These are phyloP conservation scores for Leptodactylus fuscus DNA, from an alignment of 2,113 vertebrate genomes.

Conservation along the genomic window DNA sequence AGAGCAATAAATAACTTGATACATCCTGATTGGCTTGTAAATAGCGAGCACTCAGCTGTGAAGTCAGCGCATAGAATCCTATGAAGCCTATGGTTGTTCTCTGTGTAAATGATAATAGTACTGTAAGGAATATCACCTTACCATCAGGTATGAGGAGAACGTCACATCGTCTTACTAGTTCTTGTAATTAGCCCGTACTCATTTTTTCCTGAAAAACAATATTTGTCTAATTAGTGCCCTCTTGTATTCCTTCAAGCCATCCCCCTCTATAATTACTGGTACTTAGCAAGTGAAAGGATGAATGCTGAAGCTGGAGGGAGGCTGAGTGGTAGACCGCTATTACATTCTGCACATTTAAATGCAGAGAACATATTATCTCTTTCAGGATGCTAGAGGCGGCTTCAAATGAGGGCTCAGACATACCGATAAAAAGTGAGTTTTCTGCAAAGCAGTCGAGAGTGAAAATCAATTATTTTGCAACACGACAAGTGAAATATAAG, in stretches of 20 bases:
- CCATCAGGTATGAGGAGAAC: not conserved
- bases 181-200: slow-evolving; percentile 59
- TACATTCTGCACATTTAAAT: slow-evolving; percentile 49
- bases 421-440: slow-evolving; percentile 62
- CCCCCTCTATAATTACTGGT: slow-evolving; percentile 59
- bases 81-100: not conserved
- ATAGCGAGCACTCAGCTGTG: not conserved
- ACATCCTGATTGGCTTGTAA: not conserved
- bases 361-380: slow-evolving; percentile 37
- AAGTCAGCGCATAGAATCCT: not conserved
- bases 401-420: slow-evolving; percentile 64
- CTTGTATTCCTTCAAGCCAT: slow-evolving; percentile 60
- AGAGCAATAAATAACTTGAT: not conserved
- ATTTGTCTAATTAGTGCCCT: slow-evolving; percentile 66
- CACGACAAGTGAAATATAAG: slow-evolving; percentile 56
- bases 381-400: slow-evolving; percentile 44
- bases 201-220: slow-evolving; percentile 60
- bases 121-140: slow-evolving; percentile 1
- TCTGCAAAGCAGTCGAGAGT: slow-evolving; percentile 51
- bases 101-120: not conserved
- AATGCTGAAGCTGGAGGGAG: slow-evolving; percentile 18
- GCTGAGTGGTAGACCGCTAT: not conserved
- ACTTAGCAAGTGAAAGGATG: slow-evolving; percentile 35
- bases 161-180: slow-evolving; percentile 29
- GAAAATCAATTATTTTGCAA: slow-evolving; percentile 61